Evolutionary conservation across 1,140 invertebrate genomes (phyloP), one percentile per base, ranked within the genome.

Genomic region (Leptoteleia sp.): DNA sequence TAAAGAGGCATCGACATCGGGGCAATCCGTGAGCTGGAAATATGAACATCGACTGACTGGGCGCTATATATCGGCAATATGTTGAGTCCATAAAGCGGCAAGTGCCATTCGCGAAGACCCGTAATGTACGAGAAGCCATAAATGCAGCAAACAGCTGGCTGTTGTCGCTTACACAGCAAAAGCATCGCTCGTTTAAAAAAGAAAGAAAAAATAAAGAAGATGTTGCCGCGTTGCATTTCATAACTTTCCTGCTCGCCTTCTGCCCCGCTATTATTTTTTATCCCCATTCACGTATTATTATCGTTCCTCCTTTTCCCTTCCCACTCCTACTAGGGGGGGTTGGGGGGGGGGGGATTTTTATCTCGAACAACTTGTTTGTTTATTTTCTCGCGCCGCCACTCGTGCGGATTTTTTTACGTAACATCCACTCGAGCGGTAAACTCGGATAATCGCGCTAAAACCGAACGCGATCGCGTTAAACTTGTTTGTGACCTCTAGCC

Each of bases 111-210:
- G 79, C 72, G 85, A 87, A 86, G 84, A 87, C 84, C 83, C 72
- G 38, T 84, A 83, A 84, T 57, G 72, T 65, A 81, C 50, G 57
- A 65, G 84, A 87, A 87, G 84, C 84, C 85, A 81, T 86, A 87
- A 82, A 84, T 79, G 80, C 76, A 81, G 16, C 54, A 82, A 84
- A 84, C 81, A 84, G 78, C 78, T 82, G 83, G 73, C 42, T 67
- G 64, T 76, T 80, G 42, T 55, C 48, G 47, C 50, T 62, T 70
- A 61, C 57, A 15, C 54, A 55, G 55, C 65, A 37, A 55, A n/a
- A 42, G 43, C 47, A 31, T n/a, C 5, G 19, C 13, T 54, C 45
- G 43, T 64, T 55, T 19, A 11, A 59, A 40, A 47, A 55, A 43
- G n/a, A n/a, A n/a, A n/a, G n/a, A n/a, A n/a, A n/a, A n/a, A n/a